Evolutionary conservation across 1,140 invertebrate species (phyloP), one percentile per base, ranked within the genome.

Genomic region (Drosophila fuyamai): DNA sequence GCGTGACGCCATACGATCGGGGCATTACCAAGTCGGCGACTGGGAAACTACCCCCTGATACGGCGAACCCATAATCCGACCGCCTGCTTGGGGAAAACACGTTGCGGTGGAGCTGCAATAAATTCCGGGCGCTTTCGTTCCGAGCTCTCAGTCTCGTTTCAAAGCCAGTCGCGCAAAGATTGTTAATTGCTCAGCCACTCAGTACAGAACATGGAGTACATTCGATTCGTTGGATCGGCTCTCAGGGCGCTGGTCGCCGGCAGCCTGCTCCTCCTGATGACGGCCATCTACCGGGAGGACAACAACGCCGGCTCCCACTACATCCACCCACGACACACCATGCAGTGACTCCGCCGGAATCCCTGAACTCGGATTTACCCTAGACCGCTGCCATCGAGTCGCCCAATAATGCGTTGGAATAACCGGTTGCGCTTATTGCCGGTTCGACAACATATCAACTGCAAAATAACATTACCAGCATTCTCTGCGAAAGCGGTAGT

Each of bases 221-320:
- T 16, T 29, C 27, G 44, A 50, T 63, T 58, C 7, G 23, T 79
- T 12, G 44, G 7, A 5, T 9, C 40, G 8, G 35, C 65, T 7
- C 14, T 79, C 12, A 60, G 59, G 18, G 43, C 71, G 4, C 0
- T 86, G 6, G 38, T 73, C 10, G n/a, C 47, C 13, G 66, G 58
- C 43, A 83, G 76, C 14, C 40, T 86, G 1, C 27, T 88, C 27
- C 29, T 86, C 47, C 55, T 83, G 3, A 88, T 88, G 83, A 59
- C 38, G 23, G 79, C 76, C 71, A 65, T 86, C 2, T 70, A 88
- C 44, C 50, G 56, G 14, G 50, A 79, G 27, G 59, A 82, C 43
- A 65, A 79, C 23, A 35, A 76, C 35, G 46, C 76, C 14, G 63
- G 83, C 6, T 88, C 83, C 36, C 66, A 83, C 16, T 86, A 86